Evolutionary conservation across 2,888 invertebrate genomes (phyloP).

Genomic region (Phytoseiulus persimilis): DNA sequence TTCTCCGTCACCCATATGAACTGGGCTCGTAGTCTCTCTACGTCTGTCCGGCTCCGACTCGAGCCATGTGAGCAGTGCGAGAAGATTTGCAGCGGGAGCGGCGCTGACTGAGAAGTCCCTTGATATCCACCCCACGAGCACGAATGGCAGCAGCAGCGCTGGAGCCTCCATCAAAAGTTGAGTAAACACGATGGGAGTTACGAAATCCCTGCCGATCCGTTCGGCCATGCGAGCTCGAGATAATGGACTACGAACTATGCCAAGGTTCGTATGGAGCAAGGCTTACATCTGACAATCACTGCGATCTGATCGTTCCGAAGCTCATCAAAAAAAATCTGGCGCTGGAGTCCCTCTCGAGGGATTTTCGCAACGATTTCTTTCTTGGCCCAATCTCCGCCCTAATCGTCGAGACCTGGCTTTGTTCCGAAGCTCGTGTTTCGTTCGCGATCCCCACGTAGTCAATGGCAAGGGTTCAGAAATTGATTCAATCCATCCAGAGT

Average conservation of each 20-base stretch:
- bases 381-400: not conserved
- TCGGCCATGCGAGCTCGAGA: not conserved
- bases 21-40: not conserved
- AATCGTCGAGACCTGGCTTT: not conserved
- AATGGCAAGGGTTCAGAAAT: too few relatives aligned
- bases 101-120: not conserved
- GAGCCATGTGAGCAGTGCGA: not conserved
- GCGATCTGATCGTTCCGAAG: not conserved
- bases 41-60: not conserved
- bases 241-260: not conserved
- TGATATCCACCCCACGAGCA: not conserved
- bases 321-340: not conserved
- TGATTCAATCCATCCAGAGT: too few relatives aligned
- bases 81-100: not conserved
- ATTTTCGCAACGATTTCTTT: not conserved
- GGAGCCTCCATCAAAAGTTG: not conserved
- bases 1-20: not conserved
- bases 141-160: not conserved
- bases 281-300: not conserved
- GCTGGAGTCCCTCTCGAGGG: not conserved
- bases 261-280: not conserved
- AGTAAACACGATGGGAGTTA: slow-evolving; percentile 5
- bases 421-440: too few relatives aligned
- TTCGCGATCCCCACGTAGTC: too few relatives aligned
- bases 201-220: not conserved